Base-by-base conservation (phyloP, 2,888 invertebrate species). In the Bugulina stolonifera region DNA sequence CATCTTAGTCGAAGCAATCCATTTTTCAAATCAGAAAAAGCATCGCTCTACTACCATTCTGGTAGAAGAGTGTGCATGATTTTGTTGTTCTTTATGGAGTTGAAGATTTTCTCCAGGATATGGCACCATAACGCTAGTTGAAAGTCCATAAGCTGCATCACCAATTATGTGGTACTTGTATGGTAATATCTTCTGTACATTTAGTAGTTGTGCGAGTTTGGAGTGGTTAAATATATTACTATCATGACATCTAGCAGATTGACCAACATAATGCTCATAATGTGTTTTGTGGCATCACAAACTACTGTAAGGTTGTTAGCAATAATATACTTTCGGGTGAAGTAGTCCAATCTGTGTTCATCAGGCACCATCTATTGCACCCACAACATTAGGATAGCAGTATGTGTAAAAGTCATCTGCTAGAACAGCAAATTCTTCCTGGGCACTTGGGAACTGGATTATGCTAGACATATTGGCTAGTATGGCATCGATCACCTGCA, bases 171-270 rank as follows among this genome's bases (percentile, higher is more conserved):
- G 5, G 23, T 23, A 55, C n/a, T n/a, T n/a, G n/a, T n/a, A n/a
- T n/a, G n/a, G n/a, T n/a, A n/a, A n/a, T n/a, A n/a, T n/a, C n/a
- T n/a, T n/a, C 5, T 55, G 23, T 23, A 3, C 23, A 23, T 55
- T 55, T 23, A 55, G 23, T 25, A 23, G 22, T 23, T 23, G 5
- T 5, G 23, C 55, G 3, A 55, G 55, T 23, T 23, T 55, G 55
- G 55, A 55, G 5, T 23, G 10, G 18, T 25, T 10, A 55, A 55
- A 55, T 18, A 55, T 55, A 55, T 55, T 10, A 23, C 55, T 55
- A 23, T 55, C 55, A 55, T 55, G 55, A 23, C 55, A 55, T 55
- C 55, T 55, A 18, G 23, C 55, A 5, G 55, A 55, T 23, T 55
- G 55, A 5, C 55, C 55, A 55, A 55, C 55, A 55, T 55, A 18